Evolutionary conservation across 2,888 invertebrate genomes (phyloP), one percentile per base, ranked within the genome.

Genomic region (Lithophane leautieri): DNA sequence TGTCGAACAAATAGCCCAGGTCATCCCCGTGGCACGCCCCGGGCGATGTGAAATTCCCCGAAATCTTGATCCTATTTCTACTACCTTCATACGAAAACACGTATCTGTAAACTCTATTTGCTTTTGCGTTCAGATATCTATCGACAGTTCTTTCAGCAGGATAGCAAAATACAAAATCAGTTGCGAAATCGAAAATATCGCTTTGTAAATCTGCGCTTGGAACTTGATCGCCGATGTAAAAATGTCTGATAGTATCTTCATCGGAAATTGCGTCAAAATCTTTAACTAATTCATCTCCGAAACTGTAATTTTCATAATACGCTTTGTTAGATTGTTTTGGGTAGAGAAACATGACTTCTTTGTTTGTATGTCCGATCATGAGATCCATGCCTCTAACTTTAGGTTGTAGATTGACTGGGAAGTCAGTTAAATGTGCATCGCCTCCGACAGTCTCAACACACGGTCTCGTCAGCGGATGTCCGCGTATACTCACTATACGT

Each of bases 321-420:
- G 54, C 47, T 62, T 58, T 63, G n/a, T 82, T 25, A 14, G 73
- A 69, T 47, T 83, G 52, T 78, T 61, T 76, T 19, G 85, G 85
- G 34, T 82, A 85, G 12, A 78, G 0, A 60, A 85, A 83, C 73
- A 82, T 74, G 6, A 82, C 62, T 69, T 83, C 83, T 62, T 85
- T 85, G 22, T 77, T 72, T 22, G 78, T 72, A 25, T 82, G 65
- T 11, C 85, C 83, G 42, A 83, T 74, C 71, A 83, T 85, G 19
- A 83, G 69, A 42, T 85, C 85, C 78, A 83, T 74, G 25, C 73
- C 71, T 61, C 40, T 77, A 0, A 85, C 85, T 62, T 82, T 66
- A 34, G 83, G 85, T 61, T 72, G 40, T 16, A 83, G n/a, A n/a
- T 83, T 83, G 25, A 72, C 40, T 25, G 83, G 82, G 28, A 73